Base-by-base conservation (phyloP, 2,888 invertebrate species). In the Ephialtes manifestator region DNA sequence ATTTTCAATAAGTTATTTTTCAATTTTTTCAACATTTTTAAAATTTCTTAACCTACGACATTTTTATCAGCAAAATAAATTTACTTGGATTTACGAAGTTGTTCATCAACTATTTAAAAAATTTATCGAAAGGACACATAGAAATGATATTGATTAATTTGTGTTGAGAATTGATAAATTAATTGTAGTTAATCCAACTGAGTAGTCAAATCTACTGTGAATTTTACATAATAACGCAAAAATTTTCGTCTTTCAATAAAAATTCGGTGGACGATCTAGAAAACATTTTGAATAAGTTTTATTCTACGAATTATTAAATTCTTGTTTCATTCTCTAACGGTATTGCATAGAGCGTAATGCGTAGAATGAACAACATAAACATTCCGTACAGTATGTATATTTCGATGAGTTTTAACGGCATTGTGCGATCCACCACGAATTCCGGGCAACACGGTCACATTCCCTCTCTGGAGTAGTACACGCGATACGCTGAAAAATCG, bases 401-500 rank as follows among this genome's bases (percentile, higher is more conserved):
- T 82, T 79, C 81, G 81, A 79, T 81, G 84, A 72, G 63, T 39
- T 31, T 31, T 8, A 35, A 43, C 20, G 20, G 43, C 20, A 20
- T 65, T 65, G 65, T 18, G n/a, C 18, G 18, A 43, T 18, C 35
- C 55, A 28, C 67, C 67, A 18, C 79, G 81, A 84, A 72, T 83
- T 67, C 65, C 67, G 63, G 31, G 46, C 63, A 60, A 31, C 31
- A 72, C 65, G 53, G 24, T 58, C 68, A 51, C 70, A 75, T 79
- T 74, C 75, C 24, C 24, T 63, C 48, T 18, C 70, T 48, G 43
- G 60, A 60, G 58, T 77, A 83, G 81, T 28, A 68, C 68, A 74
- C 77, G 48, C 82, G 81, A 87, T 75, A 83, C 80, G 77, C 43
- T 87, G 90, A 92, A 93, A 93, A 93, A 93, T 92, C 90, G 87